A percentile compares a stretch with the other conserved stretches of the same genome.
Conservation (phyloP, 2,113 vertebrate species). For the Sorex araneus region DNA sequence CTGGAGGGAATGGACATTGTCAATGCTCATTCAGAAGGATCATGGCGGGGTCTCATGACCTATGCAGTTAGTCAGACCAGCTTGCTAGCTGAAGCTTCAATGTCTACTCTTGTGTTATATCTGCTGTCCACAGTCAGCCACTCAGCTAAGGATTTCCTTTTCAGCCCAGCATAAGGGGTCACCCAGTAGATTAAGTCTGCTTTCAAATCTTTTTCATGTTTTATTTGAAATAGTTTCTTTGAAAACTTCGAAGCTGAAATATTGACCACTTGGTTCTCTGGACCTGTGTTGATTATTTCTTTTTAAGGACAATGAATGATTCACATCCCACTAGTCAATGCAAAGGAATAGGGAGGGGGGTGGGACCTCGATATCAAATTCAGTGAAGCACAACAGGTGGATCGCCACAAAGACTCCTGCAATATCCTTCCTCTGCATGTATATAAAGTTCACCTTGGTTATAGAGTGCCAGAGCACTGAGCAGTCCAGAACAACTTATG, state of each 20-base stretch:
- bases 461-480: background rate
- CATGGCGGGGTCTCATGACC: fast-evolving
- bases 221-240: slow-evolving; percentile 48
- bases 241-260: background rate
- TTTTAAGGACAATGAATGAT: background rate
- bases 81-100: background rate
- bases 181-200: slow-evolving; percentile 34
- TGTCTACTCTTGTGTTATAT: background rate
- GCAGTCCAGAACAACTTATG: background rate
- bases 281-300: slow-evolving; percentile 7
- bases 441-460: background rate
- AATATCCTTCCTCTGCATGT: background rate
- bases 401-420: background rate
- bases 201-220: background rate
- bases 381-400: background rate
- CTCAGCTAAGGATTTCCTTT: background rate
- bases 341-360: background rate
- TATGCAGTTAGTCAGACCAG: background rate
- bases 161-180: background rate
- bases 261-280: background rate
- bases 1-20: background rate
- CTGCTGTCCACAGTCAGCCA: background rate
- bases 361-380: background rate
- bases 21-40: background rate
- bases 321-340: background rate